Conservation (phyloP, 2,797 vertebrate species). For the Anguilla anguilla region DNA sequence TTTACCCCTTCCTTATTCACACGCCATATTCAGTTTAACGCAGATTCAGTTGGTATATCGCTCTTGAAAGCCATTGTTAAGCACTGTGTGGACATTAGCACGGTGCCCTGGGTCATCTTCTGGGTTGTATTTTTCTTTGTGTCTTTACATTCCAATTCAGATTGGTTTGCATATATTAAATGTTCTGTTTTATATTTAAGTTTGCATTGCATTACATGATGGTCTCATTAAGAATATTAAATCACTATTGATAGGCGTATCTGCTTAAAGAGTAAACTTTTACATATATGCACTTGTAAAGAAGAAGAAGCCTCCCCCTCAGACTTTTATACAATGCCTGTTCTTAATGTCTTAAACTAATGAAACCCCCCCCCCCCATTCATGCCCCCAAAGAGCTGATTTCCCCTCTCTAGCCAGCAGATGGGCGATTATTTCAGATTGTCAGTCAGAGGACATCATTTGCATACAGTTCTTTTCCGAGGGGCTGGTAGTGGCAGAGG, state of each 20-base stretch:
- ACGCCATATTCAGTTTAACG: background rate
- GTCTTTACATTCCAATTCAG: background rate
- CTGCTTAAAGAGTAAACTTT: background rate
- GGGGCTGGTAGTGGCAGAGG: slow-evolving; percentile 11
- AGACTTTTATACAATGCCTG: background rate
- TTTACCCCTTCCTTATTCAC: background rate
- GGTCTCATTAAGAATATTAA: background rate
- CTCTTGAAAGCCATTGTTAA: background rate
- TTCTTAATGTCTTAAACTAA: slow-evolving; percentile 10
- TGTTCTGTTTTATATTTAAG: background rate
- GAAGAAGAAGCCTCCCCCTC: background rate
- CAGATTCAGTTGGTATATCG: background rate
- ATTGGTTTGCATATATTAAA: background rate
- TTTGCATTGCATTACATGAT: background rate
- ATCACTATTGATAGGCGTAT: background rate
- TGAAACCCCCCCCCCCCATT: background rate
- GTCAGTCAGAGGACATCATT: slow-evolving; percentile 33
- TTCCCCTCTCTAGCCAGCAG: slow-evolving; percentile 21
- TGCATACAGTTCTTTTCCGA: slow-evolving; percentile 20
- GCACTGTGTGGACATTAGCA: background rate
- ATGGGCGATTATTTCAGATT: slow-evolving; percentile 35
- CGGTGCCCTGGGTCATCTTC: too few relatives aligned
- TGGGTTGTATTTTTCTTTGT: background rate
- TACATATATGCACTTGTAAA: background rate
- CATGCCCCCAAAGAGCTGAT: background rate